A percentile compares a stretch with the other conserved stretches of the same genome.
Evolutionary conservation across 1,140 invertebrate species (phyloP).

Genomic region (Drosophila lacertosa): DNA sequence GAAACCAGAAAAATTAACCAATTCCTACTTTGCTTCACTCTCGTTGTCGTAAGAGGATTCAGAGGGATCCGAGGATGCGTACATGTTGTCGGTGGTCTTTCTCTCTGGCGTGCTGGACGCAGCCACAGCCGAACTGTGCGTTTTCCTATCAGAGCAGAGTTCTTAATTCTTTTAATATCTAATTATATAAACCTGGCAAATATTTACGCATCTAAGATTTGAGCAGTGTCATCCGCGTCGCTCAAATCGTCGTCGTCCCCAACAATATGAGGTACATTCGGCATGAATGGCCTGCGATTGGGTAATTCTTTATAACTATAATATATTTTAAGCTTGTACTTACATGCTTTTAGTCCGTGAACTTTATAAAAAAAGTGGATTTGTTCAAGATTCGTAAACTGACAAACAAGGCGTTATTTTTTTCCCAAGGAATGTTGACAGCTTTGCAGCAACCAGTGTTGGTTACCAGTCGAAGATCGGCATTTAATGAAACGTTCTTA

Average conservation of each 20-base stretch:
- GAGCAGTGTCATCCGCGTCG: constrained; percentile 5
- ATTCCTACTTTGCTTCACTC: neutral
- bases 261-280: constrained; percentile 48
- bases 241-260: constrained; percentile 45
- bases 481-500: neutral
- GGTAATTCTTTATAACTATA: neutral
- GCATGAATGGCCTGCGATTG: constrained; percentile 29
- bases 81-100: neutral
- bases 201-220: constrained; percentile 7
- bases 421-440: neutral
- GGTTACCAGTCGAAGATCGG: neutral
- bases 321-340: neutral
- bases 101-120: neutral
- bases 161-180: no score
- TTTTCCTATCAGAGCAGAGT: neutral
- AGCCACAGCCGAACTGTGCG: no score
- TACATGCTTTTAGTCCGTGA: constrained; percentile 9
- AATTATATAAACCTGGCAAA: no score
- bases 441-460: neutral
- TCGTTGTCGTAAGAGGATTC: neutral
- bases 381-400: neutral
- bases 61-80: neutral
- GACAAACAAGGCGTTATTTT: constrained; percentile 22
- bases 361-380: no score
- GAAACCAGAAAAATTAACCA: no score